Conservation (phyloP, 1,140 invertebrate species). For the Saccostrea echinata region DNA sequence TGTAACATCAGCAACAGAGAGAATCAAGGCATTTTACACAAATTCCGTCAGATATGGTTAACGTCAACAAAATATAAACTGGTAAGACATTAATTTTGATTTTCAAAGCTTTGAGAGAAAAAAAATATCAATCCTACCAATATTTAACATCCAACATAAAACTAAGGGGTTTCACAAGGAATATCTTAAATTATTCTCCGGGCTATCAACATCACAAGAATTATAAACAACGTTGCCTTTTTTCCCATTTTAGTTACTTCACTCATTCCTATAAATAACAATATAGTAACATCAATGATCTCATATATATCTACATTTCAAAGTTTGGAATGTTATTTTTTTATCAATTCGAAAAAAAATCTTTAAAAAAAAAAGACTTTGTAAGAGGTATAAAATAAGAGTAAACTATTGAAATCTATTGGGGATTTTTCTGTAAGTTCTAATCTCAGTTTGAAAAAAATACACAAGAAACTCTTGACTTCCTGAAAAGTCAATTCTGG, state of each 20-base stretch:
- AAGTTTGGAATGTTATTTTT: conserved; percentile 1
- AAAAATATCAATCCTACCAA: too few species aligned
- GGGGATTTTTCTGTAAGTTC: neutral
- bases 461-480: neutral
- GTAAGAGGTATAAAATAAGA: neutral
- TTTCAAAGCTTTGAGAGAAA: too few species aligned
- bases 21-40: neutral
- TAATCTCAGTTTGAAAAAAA: neutral
- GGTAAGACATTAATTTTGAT: too few species aligned
- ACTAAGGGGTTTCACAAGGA: too few species aligned
- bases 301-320: neutral
- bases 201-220: too few species aligned
- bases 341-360: neutral
- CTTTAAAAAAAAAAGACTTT: neutral
- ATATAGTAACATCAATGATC: neutral
- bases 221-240: too few species aligned
- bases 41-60: too few species aligned
- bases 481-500: neutral
- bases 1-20: neutral
- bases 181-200: too few species aligned
- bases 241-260: too few species aligned
- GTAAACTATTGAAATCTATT: neutral
- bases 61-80: too few species aligned
- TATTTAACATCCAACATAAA: too few species aligned
- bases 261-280: neutral